Percentiles rank a stretch among this genome's conserved stretches.
Conservation (phyloP, 1,140 invertebrate genomes). For the Bombus huntii region DNA sequence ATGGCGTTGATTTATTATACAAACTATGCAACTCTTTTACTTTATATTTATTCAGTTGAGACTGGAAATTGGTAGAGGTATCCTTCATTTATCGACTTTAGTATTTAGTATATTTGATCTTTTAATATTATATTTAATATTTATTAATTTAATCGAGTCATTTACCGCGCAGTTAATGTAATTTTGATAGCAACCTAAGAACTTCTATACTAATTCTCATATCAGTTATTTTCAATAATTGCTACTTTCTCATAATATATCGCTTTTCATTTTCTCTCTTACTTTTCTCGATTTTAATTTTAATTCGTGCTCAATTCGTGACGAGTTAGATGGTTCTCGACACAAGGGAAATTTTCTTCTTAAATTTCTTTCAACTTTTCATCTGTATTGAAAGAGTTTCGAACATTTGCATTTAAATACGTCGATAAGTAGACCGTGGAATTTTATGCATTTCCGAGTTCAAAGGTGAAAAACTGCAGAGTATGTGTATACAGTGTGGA, state of each 20-base stretch:
- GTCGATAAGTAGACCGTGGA: too few species aligned
- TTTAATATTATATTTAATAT: too few species aligned
- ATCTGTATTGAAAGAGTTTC: neutral
- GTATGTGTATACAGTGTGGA: too few species aligned
- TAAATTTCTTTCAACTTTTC: neutral
- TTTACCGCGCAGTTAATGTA: neutral
- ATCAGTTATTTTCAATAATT: neutral
- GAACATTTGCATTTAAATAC: too few species aligned
- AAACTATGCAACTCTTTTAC: neutral
- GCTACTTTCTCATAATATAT: neutral
- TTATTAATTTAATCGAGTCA: neutral
- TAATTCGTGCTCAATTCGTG: too few species aligned
- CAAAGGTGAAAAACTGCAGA: neutral
- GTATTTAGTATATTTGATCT: too few species aligned
- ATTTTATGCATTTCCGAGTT: neutral
- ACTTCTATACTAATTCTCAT: too few species aligned
- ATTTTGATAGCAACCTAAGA: neutral
- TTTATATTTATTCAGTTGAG: neutral
- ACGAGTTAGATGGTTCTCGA: neutral
- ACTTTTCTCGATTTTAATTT: neutral
- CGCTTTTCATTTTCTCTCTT: neutral
- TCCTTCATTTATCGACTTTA: neutral
- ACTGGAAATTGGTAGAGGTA: neutral
- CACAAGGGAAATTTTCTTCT: neutral
- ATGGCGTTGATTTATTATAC: neutral